Percentiles rank a stretch among this genome's conserved stretches.
These are phyloP conservation scores for Coleophora deauratella DNA, from an alignment of 2,888 invertebrate species.

Conservation along the genomic window DNA sequence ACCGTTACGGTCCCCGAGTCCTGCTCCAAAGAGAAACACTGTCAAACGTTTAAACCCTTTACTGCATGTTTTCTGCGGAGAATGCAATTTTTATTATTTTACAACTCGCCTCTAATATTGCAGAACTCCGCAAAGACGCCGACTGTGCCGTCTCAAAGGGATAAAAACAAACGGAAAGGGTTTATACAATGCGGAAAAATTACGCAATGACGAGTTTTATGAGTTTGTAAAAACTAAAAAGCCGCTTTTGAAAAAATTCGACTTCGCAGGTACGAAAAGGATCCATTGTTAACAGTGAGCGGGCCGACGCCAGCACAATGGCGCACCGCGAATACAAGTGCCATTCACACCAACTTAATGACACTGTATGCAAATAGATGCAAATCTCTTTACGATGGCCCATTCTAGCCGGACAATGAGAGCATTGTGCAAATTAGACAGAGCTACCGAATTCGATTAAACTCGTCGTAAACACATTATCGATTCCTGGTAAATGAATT, in stretches of 20 bases:
- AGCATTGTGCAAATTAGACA: constrained; percentile 28
- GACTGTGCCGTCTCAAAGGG: constrained; percentile 53
- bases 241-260: constrained; percentile 34
- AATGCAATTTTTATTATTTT: constrained; percentile 70
- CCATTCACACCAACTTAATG: constrained; percentile 38
- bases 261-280: constrained; percentile 63
- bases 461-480: constrained; percentile 40
- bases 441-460: constrained; percentile 53
- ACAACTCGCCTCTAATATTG: constrained; percentile 51
- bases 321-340: constrained; percentile 41
- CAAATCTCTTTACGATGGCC: constrained; percentile 45
- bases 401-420: constrained; percentile 38
- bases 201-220: constrained; percentile 66
- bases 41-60: constrained; percentile 61
- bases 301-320: constrained; percentile 25
- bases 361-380: constrained; percentile 62
- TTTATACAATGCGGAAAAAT: constrained; percentile 70
- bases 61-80: constrained; percentile 58
- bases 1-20: constrained; percentile 52
- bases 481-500: constrained; percentile 18
- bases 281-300: constrained; percentile 34
- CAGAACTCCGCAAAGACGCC: constrained; percentile 65
- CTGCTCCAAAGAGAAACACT: constrained; percentile 50
- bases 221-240: constrained; percentile 37
- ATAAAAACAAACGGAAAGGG: constrained; percentile 73